Base-by-base conservation (phyloP, 2,888 invertebrate genomes). In the Drosophila pseudotalamancana region DNA sequence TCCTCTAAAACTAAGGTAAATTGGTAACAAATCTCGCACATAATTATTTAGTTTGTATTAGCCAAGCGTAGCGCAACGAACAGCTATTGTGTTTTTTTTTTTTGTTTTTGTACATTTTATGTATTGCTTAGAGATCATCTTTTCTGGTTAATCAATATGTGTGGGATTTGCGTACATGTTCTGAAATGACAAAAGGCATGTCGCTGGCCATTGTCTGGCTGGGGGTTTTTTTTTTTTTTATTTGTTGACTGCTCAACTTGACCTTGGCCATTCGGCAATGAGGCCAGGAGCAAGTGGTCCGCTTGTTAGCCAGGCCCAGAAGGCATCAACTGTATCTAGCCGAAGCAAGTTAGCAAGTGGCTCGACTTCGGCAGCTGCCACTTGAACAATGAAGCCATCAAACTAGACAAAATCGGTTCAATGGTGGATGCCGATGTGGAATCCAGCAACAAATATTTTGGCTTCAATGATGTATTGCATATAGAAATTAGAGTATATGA, bases 381-480 rank as follows among this genome's bases (percentile, higher is more conserved):
- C 83, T 80, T 84, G 63, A 81, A 84, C 68, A 84, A 87, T 87
- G 63, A 84, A 87, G 81, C 81, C 87, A 81, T 81, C 80, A 87
- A 73, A 83, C 67, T 65, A 45, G 43, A 49, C 51, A 60, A 56
- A 69, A 60, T 77, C 50, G 59, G 63, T 80, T 69, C 71, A 87
- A 84, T 84, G 71, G 62, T 78, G 68, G 70, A 81, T 83, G 70
- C 66, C 77, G 70, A 72, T 59, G 55, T 35, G 40, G 43, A 51
- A 63, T 46, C 45, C 42, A 50, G 56, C 14, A 25, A 66, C 55
- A 76, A 74, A 63, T 64, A 25, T 60, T 57, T 57, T 12, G 74
- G 71, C 66, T 67, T 63, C 65, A 73, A 65, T 76, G 73, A 72
- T 79, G 87, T 73, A 87, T 66, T 57, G 83, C 76, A 60, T 61